Evolutionary conservation across 2,888 invertebrate genomes (phyloP).

Genomic region (Machimus rusticus): DNA sequence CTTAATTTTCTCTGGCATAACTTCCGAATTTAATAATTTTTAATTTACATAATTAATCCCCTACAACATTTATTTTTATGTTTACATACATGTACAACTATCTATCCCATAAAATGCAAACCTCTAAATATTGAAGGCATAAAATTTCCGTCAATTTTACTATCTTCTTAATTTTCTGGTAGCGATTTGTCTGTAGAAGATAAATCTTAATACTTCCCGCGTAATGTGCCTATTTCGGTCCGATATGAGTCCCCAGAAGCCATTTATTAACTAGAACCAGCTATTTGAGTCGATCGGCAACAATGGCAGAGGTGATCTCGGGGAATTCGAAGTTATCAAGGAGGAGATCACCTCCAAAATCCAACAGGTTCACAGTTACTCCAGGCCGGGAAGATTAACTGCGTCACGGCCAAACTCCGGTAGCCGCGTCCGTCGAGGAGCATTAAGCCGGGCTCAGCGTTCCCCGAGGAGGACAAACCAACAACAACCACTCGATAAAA

Average conservation of each 20-base stretch:
- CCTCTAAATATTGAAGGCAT: not conserved
- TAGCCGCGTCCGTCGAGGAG: not conserved
- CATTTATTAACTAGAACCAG: constrained; percentile 22
- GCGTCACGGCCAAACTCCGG: constrained; percentile 9
- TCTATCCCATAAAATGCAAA: not conserved
- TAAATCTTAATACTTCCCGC: constrained; percentile 13
- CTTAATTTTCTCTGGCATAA: too few relatives aligned
- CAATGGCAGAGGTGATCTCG: constrained; percentile 2
- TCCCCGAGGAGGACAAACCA: constrained; percentile 33
- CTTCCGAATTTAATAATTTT: too few relatives aligned
- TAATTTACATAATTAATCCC: not conserved
- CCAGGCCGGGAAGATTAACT: not conserved
- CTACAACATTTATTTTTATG: not conserved
- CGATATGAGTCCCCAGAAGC: constrained; percentile 13
- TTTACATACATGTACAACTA: too few relatives aligned
- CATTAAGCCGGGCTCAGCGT: constrained; percentile 1
- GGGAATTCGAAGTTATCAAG: not conserved
- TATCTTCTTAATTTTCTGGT: not conserved
- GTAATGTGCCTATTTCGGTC: not conserved
- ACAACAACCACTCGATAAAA: constrained; percentile 38
- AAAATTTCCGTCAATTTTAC: not conserved
- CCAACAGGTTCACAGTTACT: constrained; percentile 35
- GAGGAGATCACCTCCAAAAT: constrained; percentile 13
- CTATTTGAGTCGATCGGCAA: constrained; percentile 2
- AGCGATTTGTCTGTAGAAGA: constrained; percentile 10